Base-by-base conservation (phyloP, 2,113 vertebrate genomes). In the Gobius niger region DNA sequence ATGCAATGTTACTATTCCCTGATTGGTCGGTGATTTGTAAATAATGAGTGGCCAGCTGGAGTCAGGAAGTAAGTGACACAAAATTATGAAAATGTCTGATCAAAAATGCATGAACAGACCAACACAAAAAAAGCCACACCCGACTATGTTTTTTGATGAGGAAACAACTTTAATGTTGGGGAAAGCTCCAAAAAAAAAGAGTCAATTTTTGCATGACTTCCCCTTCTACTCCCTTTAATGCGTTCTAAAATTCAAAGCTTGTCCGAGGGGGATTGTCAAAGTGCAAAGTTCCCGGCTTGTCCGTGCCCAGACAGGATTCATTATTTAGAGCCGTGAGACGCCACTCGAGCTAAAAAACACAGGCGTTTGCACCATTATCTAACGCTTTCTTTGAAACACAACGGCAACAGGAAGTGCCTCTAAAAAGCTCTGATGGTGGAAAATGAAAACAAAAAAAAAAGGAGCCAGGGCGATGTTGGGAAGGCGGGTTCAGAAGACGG, bases 331-430 rank as follows among this genome's bases (percentile, higher is more conserved):
- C 56, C 14, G 16, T 9, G 34, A 41, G 57, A 60, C 34, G 57
- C 57, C 40, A 16, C 47, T 11, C 11, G 47, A 49, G 47, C 47
- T n/a, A 15, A 60, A 42, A 42, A 60, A 60, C 57, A 40, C 57
- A 3, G 57, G 57, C 40, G 57, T 60, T 60, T 44, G 57, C 57
- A 60, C 57, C 57, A 60, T 60, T 57, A 57, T 57, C 54, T 40
- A 57, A 57, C 54, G 14, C 34, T 42, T 41, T 41, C 57, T 60
- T 60, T 60, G 57, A 60, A 60, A 60, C 34, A 8, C 34, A 1
- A 44, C 57, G 14, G 57, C 57, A 60, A 60, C 34, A 60, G 57
- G 57, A 60, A 60, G 57, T n/a, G 14, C 7, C 34, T 60, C 57
- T 60, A 60, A 60, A 60, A 54, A 15, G 7, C 34, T 60, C 57